Base-by-base conservation (phyloP, 2,113 vertebrate genomes). In the Tringa solitaria region DNA sequence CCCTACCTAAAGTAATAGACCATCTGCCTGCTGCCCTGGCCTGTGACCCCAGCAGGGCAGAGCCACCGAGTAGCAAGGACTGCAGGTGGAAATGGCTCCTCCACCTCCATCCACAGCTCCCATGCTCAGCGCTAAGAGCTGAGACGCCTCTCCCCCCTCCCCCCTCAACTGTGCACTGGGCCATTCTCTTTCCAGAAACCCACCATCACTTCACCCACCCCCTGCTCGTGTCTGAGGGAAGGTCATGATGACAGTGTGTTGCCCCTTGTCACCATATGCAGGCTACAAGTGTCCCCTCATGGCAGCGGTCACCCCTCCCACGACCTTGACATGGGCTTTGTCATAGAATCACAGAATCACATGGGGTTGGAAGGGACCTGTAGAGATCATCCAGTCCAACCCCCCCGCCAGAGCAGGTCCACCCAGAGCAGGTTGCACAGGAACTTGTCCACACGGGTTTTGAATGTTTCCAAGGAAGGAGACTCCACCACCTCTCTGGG, bases 141-240 rank as follows among this genome's bases (percentile, higher is more conserved):
- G n/a, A 81, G 64, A 50, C 30, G 18, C 18, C n/a, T n/a, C n/a
- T n/a, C n/a, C n/a, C n/a, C n/a, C n/a, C n/a, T n/a, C 45, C 9
- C 56, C 43, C 6, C 41, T 10, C 11, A 4, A 11, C 22, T 13
- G 7, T 9, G 46, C 0, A 0, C 43, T 41, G 48, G 39, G 67
- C 63, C 8, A 1, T 68, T 54, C 26, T n/a, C 30, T 46, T 18
- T 73, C 30, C 73, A 89, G 72, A 89, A 75, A 51, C 39, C 26
- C 74, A 43, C 28, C 19, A 12, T 8, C 46, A 12, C 54, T 51
- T 30, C 3, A 6, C 10, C 9, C 27, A 37, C 0, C 8, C 77
- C 45, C 39, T 45, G 12, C 54, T 69, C 4, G 0, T 13, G n/a
- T 79, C 70, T 4, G 3, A 33, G 73, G 57, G 28, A 28, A 37